Percentiles rank a stretch among this genome's conserved stretches.
Conservation (phyloP, 2,113 vertebrate species). For the Scatophagus argus region DNA sequence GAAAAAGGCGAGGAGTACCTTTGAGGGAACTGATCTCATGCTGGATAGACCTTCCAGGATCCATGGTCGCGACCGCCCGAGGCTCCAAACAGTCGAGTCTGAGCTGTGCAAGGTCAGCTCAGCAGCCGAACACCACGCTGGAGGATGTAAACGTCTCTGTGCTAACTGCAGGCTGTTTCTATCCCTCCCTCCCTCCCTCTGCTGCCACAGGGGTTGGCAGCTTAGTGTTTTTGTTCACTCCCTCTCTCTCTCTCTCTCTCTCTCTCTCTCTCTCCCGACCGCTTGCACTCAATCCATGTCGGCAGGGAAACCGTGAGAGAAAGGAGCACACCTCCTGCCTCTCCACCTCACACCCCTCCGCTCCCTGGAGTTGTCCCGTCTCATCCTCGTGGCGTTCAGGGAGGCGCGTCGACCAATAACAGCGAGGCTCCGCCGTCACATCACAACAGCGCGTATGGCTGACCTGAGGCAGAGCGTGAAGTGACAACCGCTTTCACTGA, state of each 20-base stretch:
- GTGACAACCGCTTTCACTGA: not conserved
- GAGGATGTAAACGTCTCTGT: conserved; percentile 50
- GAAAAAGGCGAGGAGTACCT: conserved; percentile 82
- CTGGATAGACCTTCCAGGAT: conserved; percentile 90
- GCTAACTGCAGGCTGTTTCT: conserved; percentile 20
- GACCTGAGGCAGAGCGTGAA: not conserved
- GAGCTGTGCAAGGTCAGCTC: conserved; percentile 65
- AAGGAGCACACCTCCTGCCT: conserved; percentile 37
- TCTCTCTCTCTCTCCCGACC: conserved; percentile 2
- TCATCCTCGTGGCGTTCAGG: conserved; percentile 60
- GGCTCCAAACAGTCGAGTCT: conserved; percentile 22
- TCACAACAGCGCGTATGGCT: conserved; percentile 1
- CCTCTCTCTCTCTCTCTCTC: conserved; percentile 41
- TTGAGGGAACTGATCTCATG: conserved; percentile 94
- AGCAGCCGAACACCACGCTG: conserved; percentile 24
- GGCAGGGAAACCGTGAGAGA: conserved; percentile 53
- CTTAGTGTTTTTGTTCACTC: conserved; percentile 68
- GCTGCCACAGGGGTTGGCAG: conserved; percentile 70
- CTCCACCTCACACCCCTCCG: conserved; percentile 48
- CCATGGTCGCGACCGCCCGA: conserved; percentile 73
- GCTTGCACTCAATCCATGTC: conserved; percentile 50
- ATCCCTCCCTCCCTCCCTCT: conserved; percentile 10
- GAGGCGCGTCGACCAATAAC: conserved; percentile 53
- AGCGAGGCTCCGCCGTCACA: conserved; percentile 18
- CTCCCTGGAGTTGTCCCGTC: conserved; percentile 57